These are phyloP conservation scores for Chrysina gloriosa DNA, from an alignment of 2,888 invertebrate species.

Conservation along the genomic window DNA sequence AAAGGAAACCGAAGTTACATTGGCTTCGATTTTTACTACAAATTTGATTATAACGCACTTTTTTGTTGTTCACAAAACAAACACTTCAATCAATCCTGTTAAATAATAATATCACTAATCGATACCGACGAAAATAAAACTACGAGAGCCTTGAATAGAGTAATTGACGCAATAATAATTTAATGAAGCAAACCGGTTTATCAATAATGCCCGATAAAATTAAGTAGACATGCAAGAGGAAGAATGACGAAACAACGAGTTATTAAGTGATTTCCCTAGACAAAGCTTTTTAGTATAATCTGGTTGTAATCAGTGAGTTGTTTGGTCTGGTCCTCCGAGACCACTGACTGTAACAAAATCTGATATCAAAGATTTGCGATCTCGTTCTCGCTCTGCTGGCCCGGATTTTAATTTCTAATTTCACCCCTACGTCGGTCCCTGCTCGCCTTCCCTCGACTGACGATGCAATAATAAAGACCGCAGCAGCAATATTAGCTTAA, in stretches of 20 bases:
- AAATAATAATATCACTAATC: no score
- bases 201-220: conserved; percentile 30
- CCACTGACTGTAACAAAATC: conserved; percentile 43
- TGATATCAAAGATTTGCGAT: conserved; percentile 48
- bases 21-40: no score
- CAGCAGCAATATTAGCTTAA: conserved; percentile 53
- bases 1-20: no score
- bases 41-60: no score
- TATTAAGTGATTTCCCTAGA: conserved; percentile 49
- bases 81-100: no score
- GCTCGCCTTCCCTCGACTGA: neutral
- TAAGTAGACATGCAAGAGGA: conserved; percentile 1
- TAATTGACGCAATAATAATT: conserved; percentile 27
- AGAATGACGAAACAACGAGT: conserved; percentile 21
- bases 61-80: no score
- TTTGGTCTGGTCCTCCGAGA: conserved; percentile 44
- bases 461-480: conserved; percentile 39
- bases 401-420: conserved; percentile 57
- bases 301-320: conserved; percentile 47
- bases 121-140: neutral
- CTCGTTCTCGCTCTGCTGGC: conserved; percentile 51
- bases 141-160: conserved; percentile 1
- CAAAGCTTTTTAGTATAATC: conserved; percentile 46
- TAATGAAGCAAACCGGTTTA: conserved; percentile 14
- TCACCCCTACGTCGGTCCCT: conserved; percentile 32